Base-by-base conservation (phyloP, 2,797 vertebrate genomes). In the Sorex maritimensis region DNA sequence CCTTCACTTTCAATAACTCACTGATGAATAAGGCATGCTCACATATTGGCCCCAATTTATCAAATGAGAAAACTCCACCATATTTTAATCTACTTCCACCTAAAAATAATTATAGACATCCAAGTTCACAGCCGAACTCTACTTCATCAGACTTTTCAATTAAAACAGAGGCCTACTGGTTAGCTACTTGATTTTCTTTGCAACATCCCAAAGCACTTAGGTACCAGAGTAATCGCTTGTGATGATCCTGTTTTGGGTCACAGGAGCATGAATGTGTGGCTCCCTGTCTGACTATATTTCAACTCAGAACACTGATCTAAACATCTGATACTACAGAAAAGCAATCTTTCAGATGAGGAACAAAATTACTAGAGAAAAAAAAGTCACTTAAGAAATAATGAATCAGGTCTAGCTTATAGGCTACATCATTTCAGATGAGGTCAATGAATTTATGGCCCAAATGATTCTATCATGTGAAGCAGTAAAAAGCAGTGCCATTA, bases 391-490 rank as follows among this genome's bases (percentile, higher is more conserved):
- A 97, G 97, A 98, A 98, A 97, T 97, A 98, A 98, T 98, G 96
- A 98, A 98, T 98, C 97, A 97, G 96, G 81, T 94, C 97, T 98
- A 97, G 96, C 96, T 97, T 95, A 95, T 44, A 97, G 95, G 97
- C 97, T 96, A 97, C 97, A 97, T 98, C 94, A 97, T 97, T 98
- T 97, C 96, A 95, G 97, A 98, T 95, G 97, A 98, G 98, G 98
- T 98, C 98, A 98, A 97, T 98, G 97, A 98, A 98, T 98, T 98
- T 98, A 98, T 96, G 96, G 96, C 97, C 97, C 96, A 98, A 98
- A 98, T 97, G 97, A 96, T 95, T 97, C 14, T 97, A 97, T 98
- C 97, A 96, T 96, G 94, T 86, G 91, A 96, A 84, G 97, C 97
- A 97, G 97, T 98, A 98, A 98, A 98, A 98, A 0, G 58, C 85